Percentiles rank a stretch among this genome's conserved stretches.
These are phyloP conservation scores for Zosterops japonicus DNA, from an alignment of 2,113 vertebrate species.

Conservation along the genomic window DNA sequence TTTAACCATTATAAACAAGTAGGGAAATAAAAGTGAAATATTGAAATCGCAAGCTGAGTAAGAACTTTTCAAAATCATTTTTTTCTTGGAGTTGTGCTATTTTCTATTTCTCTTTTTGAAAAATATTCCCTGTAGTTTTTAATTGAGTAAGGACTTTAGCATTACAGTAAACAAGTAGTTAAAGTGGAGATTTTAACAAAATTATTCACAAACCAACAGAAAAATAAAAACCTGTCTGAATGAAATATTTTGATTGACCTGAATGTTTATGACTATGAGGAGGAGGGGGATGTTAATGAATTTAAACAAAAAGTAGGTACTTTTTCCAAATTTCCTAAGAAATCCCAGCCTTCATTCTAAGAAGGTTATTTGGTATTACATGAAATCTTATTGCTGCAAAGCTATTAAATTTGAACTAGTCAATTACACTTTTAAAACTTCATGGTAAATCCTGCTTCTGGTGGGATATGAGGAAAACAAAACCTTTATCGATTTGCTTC, in stretches of 20 bases:
- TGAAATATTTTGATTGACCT: not conserved
- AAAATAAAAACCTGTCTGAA: not conserved
- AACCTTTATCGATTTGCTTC: not conserved
- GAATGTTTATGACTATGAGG: not conserved
- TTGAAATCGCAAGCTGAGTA: not conserved
- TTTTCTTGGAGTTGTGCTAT: not conserved
- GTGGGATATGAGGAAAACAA: not conserved
- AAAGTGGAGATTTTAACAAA: not conserved
- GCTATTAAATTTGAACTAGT: not conserved
- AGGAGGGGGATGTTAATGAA: fast-evolving
- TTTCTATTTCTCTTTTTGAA: not conserved
- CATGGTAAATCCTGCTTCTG: not conserved
- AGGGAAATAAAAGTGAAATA: not conserved
- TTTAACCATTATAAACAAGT: not conserved
- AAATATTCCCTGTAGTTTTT: not conserved
- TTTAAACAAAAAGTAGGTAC: not conserved
- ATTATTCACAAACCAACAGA: not conserved
- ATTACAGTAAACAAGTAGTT: not conserved
- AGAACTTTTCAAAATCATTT: not conserved
- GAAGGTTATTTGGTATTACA: not conserved
- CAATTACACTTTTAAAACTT: not conserved
- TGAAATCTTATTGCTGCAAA: not conserved
- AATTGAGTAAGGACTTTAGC: not conserved
- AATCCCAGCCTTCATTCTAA: not conserved
- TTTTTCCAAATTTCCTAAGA: not conserved